Evolutionary conservation across 2,888 invertebrate genomes (phyloP), one percentile per base, ranked within the genome.

Genomic region (Latheticus oryzae): DNA sequence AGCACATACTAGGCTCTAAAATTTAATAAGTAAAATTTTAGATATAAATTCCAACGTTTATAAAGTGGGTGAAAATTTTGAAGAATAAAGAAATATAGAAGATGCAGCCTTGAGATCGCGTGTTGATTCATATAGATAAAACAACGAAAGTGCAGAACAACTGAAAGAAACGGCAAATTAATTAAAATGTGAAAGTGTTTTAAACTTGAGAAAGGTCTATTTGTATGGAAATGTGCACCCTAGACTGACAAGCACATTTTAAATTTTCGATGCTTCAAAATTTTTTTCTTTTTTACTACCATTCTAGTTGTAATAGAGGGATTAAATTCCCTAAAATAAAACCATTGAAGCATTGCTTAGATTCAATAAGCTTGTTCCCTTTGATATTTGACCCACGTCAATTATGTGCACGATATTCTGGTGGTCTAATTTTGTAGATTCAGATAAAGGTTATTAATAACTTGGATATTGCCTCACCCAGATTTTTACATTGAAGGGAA

Each of bases 11-110:
- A 24, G 26, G 42, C 7, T 9, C 42, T 17, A 42, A 42, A 42
- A 42, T 28, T 42, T 42, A 42, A 42, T 42, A 42, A 42, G 42
- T 28, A 24, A 11, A 23, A 24, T 24, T 24, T 8, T 24, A 40
- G n/a, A n/a, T n/a, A n/a, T n/a, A n/a, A n/a, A n/a, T n/a, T n/a
- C n/a, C n/a, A n/a, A n/a, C n/a, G n/a, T n/a, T n/a, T n/a, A n/a
- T n/a, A n/a, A n/a, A n/a, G n/a, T n/a, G n/a, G n/a, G n/a, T n/a
- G n/a, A n/a, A n/a, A n/a, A n/a, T n/a, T n/a, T n/a, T n/a, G n/a
- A n/a, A n/a, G n/a, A n/a, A n/a, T n/a, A n/a, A n/a, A n/a, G n/a
- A n/a, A n/a, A n/a, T n/a, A n/a, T n/a, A n/a, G n/a, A n/a, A n/a
- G n/a, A n/a, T n/a, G n/a, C n/a, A n/a, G n/a, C n/a, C n/a, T n/a